Evolutionary conservation across 2,888 invertebrate genomes (phyloP).

Genomic region (Tholera decimalis): DNA sequence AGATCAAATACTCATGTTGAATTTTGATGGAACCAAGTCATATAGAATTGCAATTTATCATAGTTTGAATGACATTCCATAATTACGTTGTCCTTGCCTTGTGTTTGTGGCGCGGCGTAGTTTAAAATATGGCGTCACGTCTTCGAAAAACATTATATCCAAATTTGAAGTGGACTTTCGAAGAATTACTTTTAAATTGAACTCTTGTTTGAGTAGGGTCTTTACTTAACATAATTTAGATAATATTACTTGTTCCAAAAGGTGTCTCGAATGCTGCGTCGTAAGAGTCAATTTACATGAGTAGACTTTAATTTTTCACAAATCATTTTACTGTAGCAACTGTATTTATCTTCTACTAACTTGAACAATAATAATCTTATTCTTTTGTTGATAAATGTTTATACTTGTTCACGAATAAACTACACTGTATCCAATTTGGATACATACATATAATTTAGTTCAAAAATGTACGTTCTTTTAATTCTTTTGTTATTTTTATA

Average conservation of each 20-base stretch:
- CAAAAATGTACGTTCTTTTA: neutral
- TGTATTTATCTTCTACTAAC: conserved; percentile 1
- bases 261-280: conserved; percentile 6
- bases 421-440: neutral
- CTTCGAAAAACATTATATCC: conserved; percentile 64
- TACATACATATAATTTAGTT: too few relatives aligned
- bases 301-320: conserved; percentile 1
- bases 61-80: conserved; percentile 82
- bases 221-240: conserved; percentile 32
- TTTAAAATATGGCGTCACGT: conserved; percentile 72
- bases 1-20: conserved; percentile 85
- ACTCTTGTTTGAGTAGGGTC: conserved; percentile 41
- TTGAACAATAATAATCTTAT: too few relatives aligned
- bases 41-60: conserved; percentile 81
- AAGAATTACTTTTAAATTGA: conserved; percentile 49
- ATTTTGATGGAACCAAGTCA: conserved; percentile 83
- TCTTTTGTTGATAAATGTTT: neutral
- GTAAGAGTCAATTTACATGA: conserved; percentile 15
- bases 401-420: neutral
- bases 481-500: neutral
- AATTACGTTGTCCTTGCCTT: conserved; percentile 85
- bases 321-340: neutral
- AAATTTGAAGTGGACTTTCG: conserved; percentile 34
- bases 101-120: conserved; percentile 77
- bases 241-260: conserved; percentile 20